Base-by-base conservation (phyloP, 2,888 invertebrate genomes). In the Laothoe populi region DNA sequence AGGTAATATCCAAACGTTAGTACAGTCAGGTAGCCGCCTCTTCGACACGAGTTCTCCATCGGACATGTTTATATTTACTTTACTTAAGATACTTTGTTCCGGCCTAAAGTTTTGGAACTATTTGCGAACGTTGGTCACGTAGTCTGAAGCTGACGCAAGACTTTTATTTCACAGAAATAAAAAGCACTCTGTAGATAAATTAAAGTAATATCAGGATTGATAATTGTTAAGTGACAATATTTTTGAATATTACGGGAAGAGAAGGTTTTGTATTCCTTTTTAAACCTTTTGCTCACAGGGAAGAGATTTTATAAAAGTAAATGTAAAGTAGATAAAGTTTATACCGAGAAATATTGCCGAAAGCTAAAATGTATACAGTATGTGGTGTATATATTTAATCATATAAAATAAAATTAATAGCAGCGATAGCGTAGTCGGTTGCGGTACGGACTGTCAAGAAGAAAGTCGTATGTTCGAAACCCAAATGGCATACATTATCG, bases 21-120 rank as follows among this genome's bases (percentile, higher is more conserved):
- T 11, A 19, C 19, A 38, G 2, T 19, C 44, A 44, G 44, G 44
- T 44, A 44, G 16, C 19, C 44, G 7, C 42, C 31, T 19, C 16
- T 19, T 21, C 46, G 4, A 10, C 48, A 11, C 8, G 31, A 53
- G 19, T 16, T 49, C 26, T 49, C 26, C 35, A 19, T 53, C 53
- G 16, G 53, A 53, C 53, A 53, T 53, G 53, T 53, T 53, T 53
- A 31, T 53, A 31, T 53, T 53, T 19, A 53, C 53, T 53, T 21
- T 53, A 19, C 19, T 31, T 53, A 53, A 53, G 53, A 53, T 31
- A 53, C 53, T 53, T 53, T 35, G 53, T 53, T 53, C 53, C 53
- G 31, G 53, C 11, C 16, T 31, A 53, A 19, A 19, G 35, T 53
- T 53, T 53, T 53, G 53, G 4, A 35, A 53, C 53, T 53, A 53